These are phyloP conservation scores for Erebia palarica DNA, from an alignment of 2,888 invertebrate species.

Conservation along the genomic window DNA sequence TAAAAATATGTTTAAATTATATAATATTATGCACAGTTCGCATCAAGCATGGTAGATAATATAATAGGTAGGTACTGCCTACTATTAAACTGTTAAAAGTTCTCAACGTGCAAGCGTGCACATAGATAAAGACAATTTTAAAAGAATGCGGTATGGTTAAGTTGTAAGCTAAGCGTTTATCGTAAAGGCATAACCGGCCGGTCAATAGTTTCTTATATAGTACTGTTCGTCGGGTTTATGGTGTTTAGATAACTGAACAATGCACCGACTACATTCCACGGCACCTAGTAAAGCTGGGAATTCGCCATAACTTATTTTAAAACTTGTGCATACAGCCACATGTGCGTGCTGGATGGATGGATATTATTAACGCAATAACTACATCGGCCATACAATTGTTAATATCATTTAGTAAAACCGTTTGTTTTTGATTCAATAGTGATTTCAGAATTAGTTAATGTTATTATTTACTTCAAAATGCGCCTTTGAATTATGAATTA, in stretches of 20 bases:
- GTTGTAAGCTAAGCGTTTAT: slow-evolving; percentile 27
- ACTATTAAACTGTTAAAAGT: slow-evolving; percentile 11
- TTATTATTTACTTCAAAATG: too few relatives aligned
- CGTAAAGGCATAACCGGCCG: slow-evolving; percentile 31
- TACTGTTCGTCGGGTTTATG: slow-evolving; percentile 45
- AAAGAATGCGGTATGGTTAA: slow-evolving; percentile 26
- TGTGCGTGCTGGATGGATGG: slow-evolving; percentile 4
- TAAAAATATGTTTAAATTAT: too few relatives aligned
- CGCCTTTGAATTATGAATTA: too few relatives aligned
- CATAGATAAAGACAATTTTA: slow-evolving; percentile 22
- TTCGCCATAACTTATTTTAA: slow-evolving; percentile 68
- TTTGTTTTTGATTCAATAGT: not conserved
- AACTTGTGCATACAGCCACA: slow-evolving; percentile 41
- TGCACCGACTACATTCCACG: slow-evolving; percentile 63
- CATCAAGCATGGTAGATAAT: not conserved
- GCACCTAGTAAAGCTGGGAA: slow-evolving; percentile 55
- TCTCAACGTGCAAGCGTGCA: slow-evolving; percentile 9
- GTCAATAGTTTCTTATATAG: slow-evolving; percentile 41
- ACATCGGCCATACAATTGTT: not conserved
- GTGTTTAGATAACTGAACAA: slow-evolving; percentile 72
- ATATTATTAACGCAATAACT: slow-evolving; percentile 14
- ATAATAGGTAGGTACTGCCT: too few relatives aligned
- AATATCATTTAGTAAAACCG: not conserved
- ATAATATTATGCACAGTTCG: not conserved
- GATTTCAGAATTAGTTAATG: too few relatives aligned